Percentiles rank a stretch among this genome's conserved stretches.
Evolutionary conservation across 2,888 invertebrate species (phyloP).

Genomic region (Sarcophaga variegata): DNA sequence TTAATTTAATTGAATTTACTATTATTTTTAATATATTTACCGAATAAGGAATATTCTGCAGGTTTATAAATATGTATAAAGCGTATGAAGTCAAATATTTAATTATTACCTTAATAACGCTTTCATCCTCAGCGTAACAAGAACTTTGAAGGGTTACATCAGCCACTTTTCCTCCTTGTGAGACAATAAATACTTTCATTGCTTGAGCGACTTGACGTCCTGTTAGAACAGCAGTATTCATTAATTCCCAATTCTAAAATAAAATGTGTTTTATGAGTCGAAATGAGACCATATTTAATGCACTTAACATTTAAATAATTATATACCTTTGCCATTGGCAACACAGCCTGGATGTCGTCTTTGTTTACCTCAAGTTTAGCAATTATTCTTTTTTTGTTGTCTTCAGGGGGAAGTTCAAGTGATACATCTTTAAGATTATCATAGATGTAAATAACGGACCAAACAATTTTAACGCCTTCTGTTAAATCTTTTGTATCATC

Average conservation of each 20-base stretch:
- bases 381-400: conserved; percentile 86
- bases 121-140: conserved; percentile 97
- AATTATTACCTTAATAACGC: conserved; percentile 92
- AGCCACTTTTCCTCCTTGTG: conserved; percentile 95
- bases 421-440: conserved; percentile 83
- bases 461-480: conserved; percentile 92
- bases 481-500: conserved; percentile 90
- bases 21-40: too few relatives aligned
- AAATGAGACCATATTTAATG: background rate
- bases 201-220: conserved; percentile 96
- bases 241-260: conserved; percentile 93
- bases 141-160: conserved; percentile 97
- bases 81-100: background rate
- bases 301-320: background rate
- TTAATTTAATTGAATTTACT: too few relatives aligned
- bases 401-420: conserved; percentile 77
- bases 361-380: conserved; percentile 94
- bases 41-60: too few relatives aligned
- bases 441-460: conserved; percentile 90
- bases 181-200: conserved; percentile 97
- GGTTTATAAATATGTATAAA: background rate
- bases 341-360: conserved; percentile 95
- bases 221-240: conserved; percentile 97
- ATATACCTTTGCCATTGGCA: conserved; percentile 94
- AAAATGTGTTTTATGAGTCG: background rate